A percentile compares a stretch with the other conserved stretches of the same genome.
Conservation (phyloP, 2,797 vertebrate species). For the Geotrypetes seraphini region DNA sequence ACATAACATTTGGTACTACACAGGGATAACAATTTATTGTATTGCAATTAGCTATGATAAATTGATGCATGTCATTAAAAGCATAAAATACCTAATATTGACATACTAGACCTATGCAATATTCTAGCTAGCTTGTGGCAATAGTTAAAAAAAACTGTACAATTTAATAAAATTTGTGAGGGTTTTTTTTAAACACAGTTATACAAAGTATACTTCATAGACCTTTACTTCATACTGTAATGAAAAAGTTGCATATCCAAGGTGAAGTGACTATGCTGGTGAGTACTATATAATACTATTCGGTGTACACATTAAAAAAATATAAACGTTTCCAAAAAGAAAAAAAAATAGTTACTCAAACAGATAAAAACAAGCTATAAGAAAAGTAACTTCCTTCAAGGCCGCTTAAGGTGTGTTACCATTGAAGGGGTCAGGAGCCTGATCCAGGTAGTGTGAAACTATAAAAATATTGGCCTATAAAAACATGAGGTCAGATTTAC, state of each 20-base stretch:
- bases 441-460: slow-evolving; percentile 22
- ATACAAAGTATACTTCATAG: slow-evolving; percentile 97
- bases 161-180: slow-evolving; percentile 97
- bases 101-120: slow-evolving; percentile 37
- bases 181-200: slow-evolving; percentile 99
- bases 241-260: slow-evolving; percentile 75
- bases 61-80: slow-evolving; percentile 32
- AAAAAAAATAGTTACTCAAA: slow-evolving; percentile 37
- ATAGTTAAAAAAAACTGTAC: slow-evolving; percentile 76
- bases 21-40: slow-evolving; percentile 27
- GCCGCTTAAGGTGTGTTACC: slow-evolving; percentile 28
- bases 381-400: slow-evolving; percentile 31
- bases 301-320: slow-evolving; percentile 63
- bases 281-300: slow-evolving; percentile 91
- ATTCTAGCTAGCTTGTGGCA: slow-evolving; percentile 46
- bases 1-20: slow-evolving; percentile 33
- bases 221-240: slow-evolving; percentile 86
- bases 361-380: slow-evolving; percentile 21
- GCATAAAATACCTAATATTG: slow-evolving; percentile 38
- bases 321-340: slow-evolving; percentile 50
- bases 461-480: slow-evolving; percentile 13
- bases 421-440: slow-evolving; percentile 26
- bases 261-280: slow-evolving; percentile 88
- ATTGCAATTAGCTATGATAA: slow-evolving; percentile 2
- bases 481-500: slow-evolving; percentile 38